Evolutionary conservation across 2,888 invertebrate species (phyloP), one percentile per base, ranked within the genome.

Genomic region (Chirona hameri): DNA sequence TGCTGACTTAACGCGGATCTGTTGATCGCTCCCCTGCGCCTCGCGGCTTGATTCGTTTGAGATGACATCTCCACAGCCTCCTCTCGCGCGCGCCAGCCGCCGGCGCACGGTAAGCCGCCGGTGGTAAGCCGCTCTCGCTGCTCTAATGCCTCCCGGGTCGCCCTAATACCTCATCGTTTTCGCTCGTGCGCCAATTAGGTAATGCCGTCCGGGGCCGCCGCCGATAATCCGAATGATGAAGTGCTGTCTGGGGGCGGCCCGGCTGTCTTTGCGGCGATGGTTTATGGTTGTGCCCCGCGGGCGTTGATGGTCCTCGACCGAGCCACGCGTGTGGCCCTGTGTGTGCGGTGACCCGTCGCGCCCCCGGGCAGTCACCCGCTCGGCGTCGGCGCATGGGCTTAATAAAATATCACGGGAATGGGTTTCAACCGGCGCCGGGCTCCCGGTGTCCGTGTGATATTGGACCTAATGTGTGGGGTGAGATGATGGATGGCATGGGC

Each of bases 121-220:
- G 27, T 21, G 21, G 29, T 76, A 76, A 76, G 76, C 76, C 76
- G 31, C 31, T 76, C 76, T 7, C 39, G 24, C 5, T 9, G 39
- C 76, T 48, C 48, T 48, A 48, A 48, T 7, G 48, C 48, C 48
- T 12, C 48, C 48, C 48, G 48, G 48, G 48, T 48, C 76, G 21
- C 15, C 21, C 39, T 39, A 21, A 76, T 39, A 3, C 76, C 39
- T 12, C 21, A 24, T 39, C 31, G 29, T 39, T 39, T 72, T 29
- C 39, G 39, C 39, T 76, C 76, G 1, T 31, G 21, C 76, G 24
- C 76, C 76, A 76, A 76, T 76, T 76, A 76, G 76, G 76, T 76
- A 76, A 76, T 76, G 76, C 39, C 76, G 21, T 21, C 31, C 21
- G 21, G 9, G 31, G 76, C 24, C 5, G 39, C 69, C 69, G 15